Conservation (phyloP, 2,113 vertebrate species). For the Pelusios castaneus region DNA sequence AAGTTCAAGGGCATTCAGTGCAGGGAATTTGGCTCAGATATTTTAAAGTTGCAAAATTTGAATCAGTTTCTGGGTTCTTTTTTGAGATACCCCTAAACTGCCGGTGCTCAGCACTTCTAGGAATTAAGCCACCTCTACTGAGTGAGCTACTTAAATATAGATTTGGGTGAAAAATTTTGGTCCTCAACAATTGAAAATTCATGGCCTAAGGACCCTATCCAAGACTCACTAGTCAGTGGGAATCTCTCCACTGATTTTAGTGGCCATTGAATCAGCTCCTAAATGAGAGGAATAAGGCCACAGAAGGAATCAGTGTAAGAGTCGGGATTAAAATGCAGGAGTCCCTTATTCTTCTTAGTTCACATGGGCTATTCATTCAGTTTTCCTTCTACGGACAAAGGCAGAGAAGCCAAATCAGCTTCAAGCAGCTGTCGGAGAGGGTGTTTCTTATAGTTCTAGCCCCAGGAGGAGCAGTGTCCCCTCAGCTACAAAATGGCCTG, state of each 20-base stretch:
- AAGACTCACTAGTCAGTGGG: not conserved
- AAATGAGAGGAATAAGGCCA: not conserved
- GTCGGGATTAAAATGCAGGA: not conserved
- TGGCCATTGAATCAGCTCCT: not conserved
- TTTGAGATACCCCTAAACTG: not conserved
- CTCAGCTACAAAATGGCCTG: not conserved
- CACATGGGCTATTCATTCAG: not conserved
- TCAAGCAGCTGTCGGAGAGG: not conserved
- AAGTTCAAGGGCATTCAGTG: not conserved
- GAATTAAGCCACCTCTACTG: too few species aligned
- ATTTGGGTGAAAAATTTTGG: not conserved
- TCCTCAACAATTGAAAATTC: not conserved
- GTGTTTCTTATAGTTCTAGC: not conserved
- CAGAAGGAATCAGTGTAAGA: not conserved
- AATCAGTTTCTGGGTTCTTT: not conserved
- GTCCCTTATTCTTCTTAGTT: not conserved
- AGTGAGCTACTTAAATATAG: not conserved
- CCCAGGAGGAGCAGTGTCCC: not conserved
- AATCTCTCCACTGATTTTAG: not conserved
- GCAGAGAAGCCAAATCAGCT: not conserved
- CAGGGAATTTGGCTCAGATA: not conserved
- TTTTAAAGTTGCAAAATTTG: not conserved
- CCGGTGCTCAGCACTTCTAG: not conserved
- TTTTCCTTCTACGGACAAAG: not conserved
- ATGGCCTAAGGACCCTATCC: not conserved